Conservation (phyloP, 2,797 vertebrate species). For the Gymnopithys bicolor region DNA sequence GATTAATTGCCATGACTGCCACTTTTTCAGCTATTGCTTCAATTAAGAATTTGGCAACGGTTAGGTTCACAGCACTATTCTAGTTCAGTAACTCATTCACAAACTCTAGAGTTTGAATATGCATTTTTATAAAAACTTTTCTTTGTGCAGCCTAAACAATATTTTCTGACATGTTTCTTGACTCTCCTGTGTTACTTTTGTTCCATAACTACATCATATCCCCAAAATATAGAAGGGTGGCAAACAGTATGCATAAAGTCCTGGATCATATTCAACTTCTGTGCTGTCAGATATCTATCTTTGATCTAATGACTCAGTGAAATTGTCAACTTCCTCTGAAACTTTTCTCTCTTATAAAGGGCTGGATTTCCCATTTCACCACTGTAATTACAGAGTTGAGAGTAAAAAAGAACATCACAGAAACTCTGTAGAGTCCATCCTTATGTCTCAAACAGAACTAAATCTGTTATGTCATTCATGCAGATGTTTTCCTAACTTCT, state of each 20-base stretch:
- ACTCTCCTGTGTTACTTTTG: neutral
- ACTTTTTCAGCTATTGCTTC: neutral
- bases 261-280: neutral
- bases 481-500: neutral
- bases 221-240: neutral
- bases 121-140: neutral
- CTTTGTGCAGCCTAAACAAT: neutral
- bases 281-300: neutral
- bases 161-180: neutral
- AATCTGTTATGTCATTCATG: neutral
- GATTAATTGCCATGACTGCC: conserved; percentile 17
- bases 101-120: neutral
- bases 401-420: neutral
- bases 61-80: neutral
- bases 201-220: neutral
- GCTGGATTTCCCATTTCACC: neutral
- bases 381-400: neutral
- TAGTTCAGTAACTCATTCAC: neutral
- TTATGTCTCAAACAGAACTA: neutral
- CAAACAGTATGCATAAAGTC: neutral
- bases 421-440: neutral
- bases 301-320: neutral
- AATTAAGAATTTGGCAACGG: neutral
- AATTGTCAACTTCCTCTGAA: neutral
- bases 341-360: neutral